Base-by-base conservation (phyloP, 1,140 invertebrate genomes). In the Brachionus asplanchnoidis region DNA sequence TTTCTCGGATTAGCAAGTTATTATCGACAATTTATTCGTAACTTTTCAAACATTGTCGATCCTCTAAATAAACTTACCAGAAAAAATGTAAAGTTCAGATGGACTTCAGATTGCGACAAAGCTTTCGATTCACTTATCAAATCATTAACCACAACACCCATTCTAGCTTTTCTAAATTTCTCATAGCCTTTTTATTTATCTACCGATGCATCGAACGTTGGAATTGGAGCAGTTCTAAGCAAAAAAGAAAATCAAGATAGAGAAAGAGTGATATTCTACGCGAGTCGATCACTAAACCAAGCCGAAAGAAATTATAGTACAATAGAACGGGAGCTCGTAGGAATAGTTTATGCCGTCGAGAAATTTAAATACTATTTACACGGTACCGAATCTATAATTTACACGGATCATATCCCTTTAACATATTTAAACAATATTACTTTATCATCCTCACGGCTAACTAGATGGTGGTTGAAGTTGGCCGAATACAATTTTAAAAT, bases 1-100 rank as follows among this genome's bases (percentile, higher is more conserved):
- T 89, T 89, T 70, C 36, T 89, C 1, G 87, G 87, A 36, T 85
- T 88, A 83, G 85, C 85, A 11, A 86, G 85, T 42, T 88, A 87
- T 78, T 88, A 88, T 84, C 65, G 88, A n/a, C 80, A 85, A 65
- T 88, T 87, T 84, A 85, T 88, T 26, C 23, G 17, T n/a, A 83
- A 85, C 6, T 88, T 85, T 77, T 56, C 86, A 28, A 79, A 85
- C 1, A 68, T 88, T 3, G 87, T 89, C 20, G 84, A 86, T 26
- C 89, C 90, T 2, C 66, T 90, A 7, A 56, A 60, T 20, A 56
- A 60, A 12, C 84, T 89, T 87, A 70, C 36, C 3, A 89, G 87
- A 89, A 80, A 80, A 42, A 60, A 80, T 32, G 36, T 6, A 28
- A 80, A 50, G 46, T 60, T 65, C 12, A 66, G 12, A 83, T 83